Conservation (phyloP, 2,888 invertebrate genomes). For the Lasioglossum morio region DNA sequence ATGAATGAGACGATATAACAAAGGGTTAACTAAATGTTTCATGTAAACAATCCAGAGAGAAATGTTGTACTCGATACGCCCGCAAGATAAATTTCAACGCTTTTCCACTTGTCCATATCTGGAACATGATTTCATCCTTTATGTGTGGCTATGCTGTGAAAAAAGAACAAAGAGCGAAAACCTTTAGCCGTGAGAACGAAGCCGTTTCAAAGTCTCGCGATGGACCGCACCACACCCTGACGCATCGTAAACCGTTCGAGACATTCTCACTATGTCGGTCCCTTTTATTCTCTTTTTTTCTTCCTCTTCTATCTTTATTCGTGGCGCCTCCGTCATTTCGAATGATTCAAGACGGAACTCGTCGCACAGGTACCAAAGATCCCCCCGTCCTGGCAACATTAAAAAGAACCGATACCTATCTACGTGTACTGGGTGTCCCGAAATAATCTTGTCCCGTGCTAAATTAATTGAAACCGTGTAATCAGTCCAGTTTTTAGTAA, state of each 20-base stretch:
- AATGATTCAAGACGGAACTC: constrained; percentile 53
- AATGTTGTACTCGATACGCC: not conserved
- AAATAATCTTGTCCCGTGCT: not conserved
- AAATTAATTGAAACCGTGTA: not conserved
- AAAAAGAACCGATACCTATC: constrained; percentile 28
- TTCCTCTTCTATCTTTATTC: constrained; percentile 43
- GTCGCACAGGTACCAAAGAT: constrained; percentile 55
- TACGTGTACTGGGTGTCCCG: not conserved
- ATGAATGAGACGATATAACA: no score
- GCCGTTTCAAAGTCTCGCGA: constrained; percentile 54
- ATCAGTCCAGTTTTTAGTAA: not conserved
- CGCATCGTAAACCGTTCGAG: constrained; percentile 64
- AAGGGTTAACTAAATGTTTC: not conserved
- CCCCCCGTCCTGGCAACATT: constrained; percentile 31
- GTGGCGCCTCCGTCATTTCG: constrained; percentile 56
- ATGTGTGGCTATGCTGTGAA: constrained; percentile 24
- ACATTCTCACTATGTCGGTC: constrained; percentile 55
- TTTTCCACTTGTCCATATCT: not conserved
- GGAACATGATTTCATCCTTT: constrained; percentile 10
- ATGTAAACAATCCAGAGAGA: not conserved
- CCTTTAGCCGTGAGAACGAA: constrained; percentile 71
- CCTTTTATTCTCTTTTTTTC: constrained; percentile 49
- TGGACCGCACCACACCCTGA: constrained; percentile 61
- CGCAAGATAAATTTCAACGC: not conserved
- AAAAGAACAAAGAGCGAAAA: constrained; percentile 23